Conservation (phyloP, 2,797 vertebrate genomes). For the Microhierax caerulescens region DNA sequence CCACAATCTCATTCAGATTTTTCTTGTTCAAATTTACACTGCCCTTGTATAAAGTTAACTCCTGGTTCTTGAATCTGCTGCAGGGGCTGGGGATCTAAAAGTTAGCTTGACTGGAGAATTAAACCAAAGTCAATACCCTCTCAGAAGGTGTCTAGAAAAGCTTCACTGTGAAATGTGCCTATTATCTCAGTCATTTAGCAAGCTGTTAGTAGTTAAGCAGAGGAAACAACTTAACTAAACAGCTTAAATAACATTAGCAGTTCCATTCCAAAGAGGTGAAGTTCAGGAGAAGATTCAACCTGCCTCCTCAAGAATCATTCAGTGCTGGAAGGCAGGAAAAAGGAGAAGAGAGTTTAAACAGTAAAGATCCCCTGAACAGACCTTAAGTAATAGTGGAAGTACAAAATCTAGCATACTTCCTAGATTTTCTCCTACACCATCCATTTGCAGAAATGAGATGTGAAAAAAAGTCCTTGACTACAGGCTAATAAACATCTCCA, state of each 20-base stretch:
- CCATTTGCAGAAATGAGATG: neutral
- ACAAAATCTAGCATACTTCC: neutral
- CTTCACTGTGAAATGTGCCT: neutral
- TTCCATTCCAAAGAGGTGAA: neutral
- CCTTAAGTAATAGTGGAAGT: neutral
- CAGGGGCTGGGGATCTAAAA: neutral
- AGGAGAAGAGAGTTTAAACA: neutral
- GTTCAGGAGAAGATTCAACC: neutral
- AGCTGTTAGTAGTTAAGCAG: neutral
- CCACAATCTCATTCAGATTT: neutral
- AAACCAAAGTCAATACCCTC: neutral
- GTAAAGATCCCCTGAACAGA: neutral
- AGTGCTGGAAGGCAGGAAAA: neutral
- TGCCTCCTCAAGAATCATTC: neutral
- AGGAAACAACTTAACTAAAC: neutral
- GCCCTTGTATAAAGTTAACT: neutral
- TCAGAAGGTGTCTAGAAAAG: neutral
- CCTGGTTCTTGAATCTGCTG: neutral
- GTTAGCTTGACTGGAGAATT: neutral
- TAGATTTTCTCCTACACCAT: neutral
- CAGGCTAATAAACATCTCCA: neutral
- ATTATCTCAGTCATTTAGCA: neutral
- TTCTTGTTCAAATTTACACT: neutral
- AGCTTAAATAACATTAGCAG: neutral
- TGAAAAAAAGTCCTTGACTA: neutral